Evolutionary conservation across 2,113 vertebrate species (phyloP).

Genomic region (Talpa occidentalis): DNA sequence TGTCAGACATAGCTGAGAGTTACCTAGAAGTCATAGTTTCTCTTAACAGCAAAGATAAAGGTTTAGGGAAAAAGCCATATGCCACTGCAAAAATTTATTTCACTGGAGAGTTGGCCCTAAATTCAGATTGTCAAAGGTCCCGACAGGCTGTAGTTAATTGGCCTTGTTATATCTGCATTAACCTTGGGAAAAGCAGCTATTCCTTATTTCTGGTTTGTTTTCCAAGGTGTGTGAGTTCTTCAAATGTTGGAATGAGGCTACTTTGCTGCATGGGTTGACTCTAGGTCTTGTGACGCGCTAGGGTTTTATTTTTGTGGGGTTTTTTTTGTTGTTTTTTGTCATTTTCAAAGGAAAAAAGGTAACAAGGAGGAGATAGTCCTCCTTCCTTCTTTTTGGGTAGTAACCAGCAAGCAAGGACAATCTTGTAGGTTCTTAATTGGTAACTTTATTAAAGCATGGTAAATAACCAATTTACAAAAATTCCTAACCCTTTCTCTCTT

Average conservation of each 20-base stretch:
- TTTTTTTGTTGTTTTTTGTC: not conserved
- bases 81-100: slow-evolving; percentile 36
- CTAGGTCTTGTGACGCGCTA: slow-evolving; percentile 1
- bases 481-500: not conserved
- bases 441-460: slow-evolving; percentile 43
- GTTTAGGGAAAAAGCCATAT: slow-evolving; percentile 40
- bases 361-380: not conserved
- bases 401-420: not conserved
- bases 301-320: slow-evolving; percentile 36
- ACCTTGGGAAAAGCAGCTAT: slow-evolving; percentile 42
- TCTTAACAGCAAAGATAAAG: slow-evolving; percentile 32
- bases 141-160: slow-evolving; percentile 39
- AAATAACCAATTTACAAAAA: slow-evolving; percentile 40
- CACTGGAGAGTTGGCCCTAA: not conserved
- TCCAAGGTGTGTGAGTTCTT: slow-evolving; percentile 53
- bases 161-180: slow-evolving; percentile 4
- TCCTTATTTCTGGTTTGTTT: slow-evolving; percentile 34
- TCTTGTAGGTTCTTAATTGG: not conserved
- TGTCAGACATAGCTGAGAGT: slow-evolving; percentile 12
- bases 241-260: slow-evolving; percentile 14
- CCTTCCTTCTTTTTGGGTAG: not conserved
- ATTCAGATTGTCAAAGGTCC: not conserved
- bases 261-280: slow-evolving; percentile 42
- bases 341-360: not conserved
- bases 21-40: slow-evolving; percentile 39